These are phyloP conservation scores for Erinaceus europaeus DNA, from an alignment of 2,113 vertebrate species.

Conservation along the genomic window DNA sequence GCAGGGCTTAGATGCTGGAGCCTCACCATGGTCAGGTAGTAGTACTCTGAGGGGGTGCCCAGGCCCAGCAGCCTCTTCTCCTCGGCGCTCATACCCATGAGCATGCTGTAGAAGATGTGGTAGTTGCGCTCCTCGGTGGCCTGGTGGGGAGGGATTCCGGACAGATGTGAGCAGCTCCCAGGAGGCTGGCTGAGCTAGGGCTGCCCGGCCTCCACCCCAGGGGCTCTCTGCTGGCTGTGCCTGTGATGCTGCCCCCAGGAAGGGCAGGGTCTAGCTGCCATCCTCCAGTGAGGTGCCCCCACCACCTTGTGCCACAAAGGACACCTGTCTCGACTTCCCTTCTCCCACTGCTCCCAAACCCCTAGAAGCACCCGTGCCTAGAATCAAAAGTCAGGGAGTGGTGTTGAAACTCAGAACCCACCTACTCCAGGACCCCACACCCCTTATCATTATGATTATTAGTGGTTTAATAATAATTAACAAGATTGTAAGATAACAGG, in stretches of 20 bases:
- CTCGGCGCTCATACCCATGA: slow-evolving; percentile 92
- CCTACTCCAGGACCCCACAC: not conserved
- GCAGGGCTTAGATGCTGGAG: not conserved
- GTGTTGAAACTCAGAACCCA: not conserved
- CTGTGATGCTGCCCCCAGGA: not conserved
- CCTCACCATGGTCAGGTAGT: slow-evolving; percentile 92
- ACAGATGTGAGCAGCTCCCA: not conserved
- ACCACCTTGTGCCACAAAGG: not conserved
- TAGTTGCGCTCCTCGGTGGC: slow-evolving; percentile 95
- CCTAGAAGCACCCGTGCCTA: not conserved
- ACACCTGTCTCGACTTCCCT: not conserved
- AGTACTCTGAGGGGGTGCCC: slow-evolving; percentile 89
- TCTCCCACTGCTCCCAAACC: not conserved
- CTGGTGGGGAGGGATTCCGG: slow-evolving; percentile 73
- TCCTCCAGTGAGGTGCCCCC: fast-evolving
- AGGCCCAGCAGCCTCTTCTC: slow-evolving; percentile 93
- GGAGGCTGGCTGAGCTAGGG: fast-evolving
- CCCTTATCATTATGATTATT: no score
- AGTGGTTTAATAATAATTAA: no score
- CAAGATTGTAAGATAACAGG: no score
- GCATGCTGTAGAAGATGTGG: slow-evolving; percentile 97
- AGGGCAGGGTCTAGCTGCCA: not conserved
- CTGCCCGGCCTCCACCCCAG: not conserved
- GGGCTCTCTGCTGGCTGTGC: not conserved
- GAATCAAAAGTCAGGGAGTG: not conserved